Evolutionary conservation across 2,113 vertebrate species (phyloP).

Genomic region (Apodemus sylvaticus): DNA sequence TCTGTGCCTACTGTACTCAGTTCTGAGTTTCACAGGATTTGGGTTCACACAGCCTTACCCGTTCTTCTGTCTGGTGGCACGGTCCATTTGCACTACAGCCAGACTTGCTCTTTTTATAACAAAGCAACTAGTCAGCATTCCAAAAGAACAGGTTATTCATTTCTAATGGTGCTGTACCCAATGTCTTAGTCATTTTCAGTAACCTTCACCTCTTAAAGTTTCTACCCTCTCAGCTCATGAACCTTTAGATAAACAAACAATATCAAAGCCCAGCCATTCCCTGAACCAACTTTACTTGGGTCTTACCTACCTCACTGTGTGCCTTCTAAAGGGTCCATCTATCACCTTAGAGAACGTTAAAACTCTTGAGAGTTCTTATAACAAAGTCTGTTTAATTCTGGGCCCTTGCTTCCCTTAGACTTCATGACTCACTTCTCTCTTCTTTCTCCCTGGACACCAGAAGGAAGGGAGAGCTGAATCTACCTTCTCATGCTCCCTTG

Average conservation of each 20-base stretch:
- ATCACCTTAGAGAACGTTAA: neutral
- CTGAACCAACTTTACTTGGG: neutral
- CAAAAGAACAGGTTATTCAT: neutral
- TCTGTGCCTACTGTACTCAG: too few relatives aligned
- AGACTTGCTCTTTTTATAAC: neutral
- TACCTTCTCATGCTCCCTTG: neutral
- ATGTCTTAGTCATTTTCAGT: neutral
- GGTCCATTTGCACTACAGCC: neutral
- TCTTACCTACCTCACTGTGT: neutral
- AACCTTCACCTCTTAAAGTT: neutral
- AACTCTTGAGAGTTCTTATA: neutral
- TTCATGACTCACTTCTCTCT: neutral
- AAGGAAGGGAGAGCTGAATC: neutral
- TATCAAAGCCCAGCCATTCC: neutral
- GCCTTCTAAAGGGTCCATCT: neutral
- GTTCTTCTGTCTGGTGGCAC: too few relatives aligned
- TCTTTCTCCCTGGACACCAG: neutral
- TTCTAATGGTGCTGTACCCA: neutral
- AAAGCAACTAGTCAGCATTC: neutral
- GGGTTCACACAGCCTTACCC: too few relatives aligned
- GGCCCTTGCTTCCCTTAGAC: fast-evolving
- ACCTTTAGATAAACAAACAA: neutral
- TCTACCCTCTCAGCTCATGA: neutral
- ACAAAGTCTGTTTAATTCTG: neutral
- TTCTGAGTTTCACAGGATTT: too few relatives aligned